Evolutionary conservation across 2,888 invertebrate species (phyloP).

Genomic region (Mactromeris polynyma): DNA sequence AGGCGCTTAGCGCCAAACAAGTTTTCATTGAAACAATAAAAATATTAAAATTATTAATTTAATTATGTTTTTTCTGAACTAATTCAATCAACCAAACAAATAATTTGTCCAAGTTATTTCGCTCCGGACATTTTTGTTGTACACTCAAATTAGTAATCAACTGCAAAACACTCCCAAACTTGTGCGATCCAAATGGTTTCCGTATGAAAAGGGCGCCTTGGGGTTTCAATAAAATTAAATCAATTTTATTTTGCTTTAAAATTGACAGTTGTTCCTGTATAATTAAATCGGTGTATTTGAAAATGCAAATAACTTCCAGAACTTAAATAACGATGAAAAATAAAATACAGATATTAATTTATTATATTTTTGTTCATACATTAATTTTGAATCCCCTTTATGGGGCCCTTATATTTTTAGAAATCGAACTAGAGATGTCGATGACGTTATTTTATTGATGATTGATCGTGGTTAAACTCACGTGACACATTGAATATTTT

Average conservation of each 20-base stretch:
- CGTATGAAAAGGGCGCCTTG: conserved; percentile 18
- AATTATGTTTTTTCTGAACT: not conserved
- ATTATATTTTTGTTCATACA: not conserved
- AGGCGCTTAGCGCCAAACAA: not conserved
- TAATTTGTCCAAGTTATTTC: conserved; percentile 3
- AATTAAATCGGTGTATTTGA: not conserved
- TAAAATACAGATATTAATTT: too few relatives aligned
- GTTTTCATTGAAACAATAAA: not conserved
- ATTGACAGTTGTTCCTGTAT: not conserved
- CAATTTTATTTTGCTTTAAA: not conserved
- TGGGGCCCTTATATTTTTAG: not conserved
- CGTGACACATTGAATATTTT: not conserved
- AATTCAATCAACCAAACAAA: not conserved
- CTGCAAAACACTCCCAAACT: not conserved
- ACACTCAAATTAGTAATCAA: conserved; percentile 32
- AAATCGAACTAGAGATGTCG: not conserved
- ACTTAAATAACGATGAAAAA: not conserved
- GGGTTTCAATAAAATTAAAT: not conserved
- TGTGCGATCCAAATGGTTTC: conserved; percentile 1
- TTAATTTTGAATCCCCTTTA: not conserved
- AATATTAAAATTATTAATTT: not conserved
- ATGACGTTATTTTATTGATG: conserved; percentile 35
- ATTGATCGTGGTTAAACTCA: conserved; percentile 19
- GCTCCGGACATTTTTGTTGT: not conserved
- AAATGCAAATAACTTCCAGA: not conserved